Evolutionary conservation across 2,113 vertebrate genomes (phyloP).

Genomic region (Scomber scombrus): DNA sequence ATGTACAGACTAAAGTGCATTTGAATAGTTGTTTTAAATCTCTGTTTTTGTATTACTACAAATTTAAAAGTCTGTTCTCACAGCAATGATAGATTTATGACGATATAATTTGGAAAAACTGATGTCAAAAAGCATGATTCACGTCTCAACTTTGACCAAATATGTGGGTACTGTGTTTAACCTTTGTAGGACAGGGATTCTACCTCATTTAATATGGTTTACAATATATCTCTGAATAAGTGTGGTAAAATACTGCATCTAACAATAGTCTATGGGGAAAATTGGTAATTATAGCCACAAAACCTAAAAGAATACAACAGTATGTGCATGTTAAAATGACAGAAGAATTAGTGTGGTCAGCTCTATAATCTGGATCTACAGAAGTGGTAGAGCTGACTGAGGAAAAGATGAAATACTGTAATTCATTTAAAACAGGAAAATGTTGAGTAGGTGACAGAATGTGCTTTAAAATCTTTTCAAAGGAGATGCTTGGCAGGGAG

Average conservation of each 20-base stretch:
- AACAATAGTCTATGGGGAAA: neutral
- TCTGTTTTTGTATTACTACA: too few species aligned
- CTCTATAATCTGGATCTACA: slow-evolving; percentile 1
- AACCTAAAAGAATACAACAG: neutral
- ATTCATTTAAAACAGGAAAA: slow-evolving; percentile 44
- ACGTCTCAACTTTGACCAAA: too few species aligned
- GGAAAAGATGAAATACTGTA: slow-evolving; percentile 35
- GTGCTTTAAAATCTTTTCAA: slow-evolving; percentile 69
- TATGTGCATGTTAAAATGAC: neutral
- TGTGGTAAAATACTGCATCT: neutral
- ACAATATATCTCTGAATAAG: neutral
- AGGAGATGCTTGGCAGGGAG: slow-evolving; percentile 68
- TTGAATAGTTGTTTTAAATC: too few species aligned
- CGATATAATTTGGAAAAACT: too few species aligned
- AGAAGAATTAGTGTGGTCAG: neutral
- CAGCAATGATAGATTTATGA: too few species aligned
- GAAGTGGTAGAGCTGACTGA: slow-evolving; percentile 32
- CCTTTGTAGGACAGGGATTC: neutral
- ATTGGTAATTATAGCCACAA: neutral
- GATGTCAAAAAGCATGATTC: too few species aligned
- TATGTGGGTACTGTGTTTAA: too few species aligned
- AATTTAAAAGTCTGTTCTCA: too few species aligned
- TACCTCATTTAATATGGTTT: neutral
- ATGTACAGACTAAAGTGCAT: too few species aligned
- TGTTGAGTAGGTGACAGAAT: slow-evolving; percentile 47